Conservation (phyloP, 2,888 invertebrate genomes). For the Leptodirus hochenwartii region DNA sequence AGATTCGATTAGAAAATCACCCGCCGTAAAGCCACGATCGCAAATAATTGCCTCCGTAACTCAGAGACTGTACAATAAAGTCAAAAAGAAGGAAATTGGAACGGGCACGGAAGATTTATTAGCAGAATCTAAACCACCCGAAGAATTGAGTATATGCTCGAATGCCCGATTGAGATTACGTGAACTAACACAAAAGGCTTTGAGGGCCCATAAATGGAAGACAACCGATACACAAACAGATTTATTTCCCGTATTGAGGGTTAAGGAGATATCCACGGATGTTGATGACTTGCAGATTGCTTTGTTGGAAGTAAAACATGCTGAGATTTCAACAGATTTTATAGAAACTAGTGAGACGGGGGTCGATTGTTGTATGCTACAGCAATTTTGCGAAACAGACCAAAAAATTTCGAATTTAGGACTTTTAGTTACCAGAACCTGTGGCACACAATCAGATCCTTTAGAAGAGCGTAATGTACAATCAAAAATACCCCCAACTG, state of each 20-base stretch:
- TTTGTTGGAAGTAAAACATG: conserved; percentile 22
- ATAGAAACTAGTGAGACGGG: conserved; percentile 29
- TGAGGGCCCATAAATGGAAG: conserved; percentile 32
- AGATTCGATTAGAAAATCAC: conserved; percentile 17
- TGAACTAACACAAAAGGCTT: conserved; percentile 38
- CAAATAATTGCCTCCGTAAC: conserved; percentile 57
- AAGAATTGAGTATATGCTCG: conserved; percentile 36
- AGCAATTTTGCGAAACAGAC: no score
- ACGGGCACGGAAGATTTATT: conserved; percentile 21
- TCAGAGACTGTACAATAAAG: conserved; percentile 43
- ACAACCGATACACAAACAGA: conserved; percentile 40
- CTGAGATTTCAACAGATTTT: conserved; percentile 25
- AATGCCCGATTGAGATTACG: conserved; percentile 37
- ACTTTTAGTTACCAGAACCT: conserved; percentile 23
- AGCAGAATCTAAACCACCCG: conserved; percentile 13
- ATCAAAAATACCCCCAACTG: no score
- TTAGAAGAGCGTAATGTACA: no score
- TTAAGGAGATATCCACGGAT: conserved; percentile 38
- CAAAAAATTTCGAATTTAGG: conserved; percentile 14
- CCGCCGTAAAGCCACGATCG: conserved; percentile 32
- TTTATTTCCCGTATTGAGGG: conserved; percentile 28
- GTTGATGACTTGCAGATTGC: conserved; percentile 33
- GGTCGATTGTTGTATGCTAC: no score
- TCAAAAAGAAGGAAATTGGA: conserved; percentile 31
- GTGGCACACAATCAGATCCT: conserved; percentile 14